Conservation (phyloP, 2,888 invertebrate genomes). For the Mythimna vitellina region DNA sequence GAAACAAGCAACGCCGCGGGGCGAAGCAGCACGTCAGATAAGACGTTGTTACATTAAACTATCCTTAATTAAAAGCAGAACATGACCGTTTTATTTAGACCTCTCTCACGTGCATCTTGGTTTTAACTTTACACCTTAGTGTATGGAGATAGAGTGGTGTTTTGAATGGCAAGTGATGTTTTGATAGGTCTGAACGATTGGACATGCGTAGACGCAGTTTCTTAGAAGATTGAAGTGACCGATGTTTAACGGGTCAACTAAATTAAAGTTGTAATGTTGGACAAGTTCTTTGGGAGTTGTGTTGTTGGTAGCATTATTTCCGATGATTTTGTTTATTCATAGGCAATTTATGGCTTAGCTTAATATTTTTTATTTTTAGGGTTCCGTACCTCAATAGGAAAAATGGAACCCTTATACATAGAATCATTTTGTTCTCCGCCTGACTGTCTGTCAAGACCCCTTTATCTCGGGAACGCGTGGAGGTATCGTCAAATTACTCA, state of each 20-base stretch:
- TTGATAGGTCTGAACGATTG: constrained; percentile 26
- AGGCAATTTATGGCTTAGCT: not conserved
- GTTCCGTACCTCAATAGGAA: no score
- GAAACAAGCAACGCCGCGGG: constrained; percentile 55
- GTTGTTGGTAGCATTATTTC: not conserved
- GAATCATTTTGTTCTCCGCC: no score
- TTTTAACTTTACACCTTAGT: rapidly evolving
- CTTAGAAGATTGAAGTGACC: constrained; percentile 57
- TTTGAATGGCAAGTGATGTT: not conserved
- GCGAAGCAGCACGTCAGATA: constrained; percentile 52
- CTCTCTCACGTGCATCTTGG: constrained; percentile 42
- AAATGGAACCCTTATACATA: no score
- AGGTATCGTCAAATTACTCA: no score
- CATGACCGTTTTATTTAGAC: constrained; percentile 5
- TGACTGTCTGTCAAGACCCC: no score
- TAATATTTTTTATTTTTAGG: not conserved
- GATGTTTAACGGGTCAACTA: constrained; percentile 62
- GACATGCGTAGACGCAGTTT: constrained; percentile 54
- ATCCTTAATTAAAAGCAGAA: constrained; percentile 53
- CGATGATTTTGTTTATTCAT: not conserved
- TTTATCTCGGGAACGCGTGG: no score
- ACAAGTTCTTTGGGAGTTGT: constrained; percentile 36
- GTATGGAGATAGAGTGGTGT: rapidly evolving
- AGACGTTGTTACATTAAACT: constrained; percentile 60
- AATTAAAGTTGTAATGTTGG: constrained; percentile 53